Percentiles rank a stretch among this genome's conserved stretches.
phyloP scores from a whole-genome alignment of 2,797 vertebrate species.

The Coccyzus lansbergi region DNA sequence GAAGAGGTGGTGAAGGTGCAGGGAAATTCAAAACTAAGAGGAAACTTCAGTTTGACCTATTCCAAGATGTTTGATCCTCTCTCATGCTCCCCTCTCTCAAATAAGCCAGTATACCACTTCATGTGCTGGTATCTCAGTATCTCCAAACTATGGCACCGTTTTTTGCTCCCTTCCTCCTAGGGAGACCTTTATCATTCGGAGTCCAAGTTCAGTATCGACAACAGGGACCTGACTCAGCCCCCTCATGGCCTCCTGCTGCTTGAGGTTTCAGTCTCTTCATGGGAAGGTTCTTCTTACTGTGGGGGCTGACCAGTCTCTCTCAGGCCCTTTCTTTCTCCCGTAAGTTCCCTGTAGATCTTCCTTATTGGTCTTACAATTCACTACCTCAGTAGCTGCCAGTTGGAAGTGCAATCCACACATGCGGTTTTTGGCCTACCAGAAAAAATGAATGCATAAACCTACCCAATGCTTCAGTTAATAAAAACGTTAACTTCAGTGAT shows the following conservation, averaged over 20 bases:
- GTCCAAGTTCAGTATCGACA: not conserved
- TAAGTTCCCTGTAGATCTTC: not conserved
- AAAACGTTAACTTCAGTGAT: not conserved
- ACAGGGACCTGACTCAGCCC: not conserved
- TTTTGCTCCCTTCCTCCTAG: not conserved
- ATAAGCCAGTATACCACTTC: not conserved
- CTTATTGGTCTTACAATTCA: not conserved
- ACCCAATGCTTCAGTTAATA: not conserved
- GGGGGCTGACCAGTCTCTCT: not conserved
- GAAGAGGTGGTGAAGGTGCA: not conserved
- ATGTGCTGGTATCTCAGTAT: fast-evolving
- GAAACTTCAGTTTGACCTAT: not conserved
- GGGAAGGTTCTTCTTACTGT: not conserved
- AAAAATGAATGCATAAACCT: not conserved
- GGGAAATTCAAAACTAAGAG: not conserved
- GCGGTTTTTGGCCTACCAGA: not conserved
- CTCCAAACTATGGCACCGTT: not conserved
- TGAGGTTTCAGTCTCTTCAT: not conserved
- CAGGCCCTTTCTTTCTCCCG: not conserved
- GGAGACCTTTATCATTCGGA: not conserved
- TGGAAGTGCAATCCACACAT: not conserved
- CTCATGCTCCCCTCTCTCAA: not conserved
- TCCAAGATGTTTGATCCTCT: not conserved
- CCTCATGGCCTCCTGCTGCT: not conserved
- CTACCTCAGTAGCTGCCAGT: not conserved